These are phyloP conservation scores for Myocastor coypus DNA, from an alignment of 2,113 vertebrate genomes.

Conservation along the genomic window DNA sequence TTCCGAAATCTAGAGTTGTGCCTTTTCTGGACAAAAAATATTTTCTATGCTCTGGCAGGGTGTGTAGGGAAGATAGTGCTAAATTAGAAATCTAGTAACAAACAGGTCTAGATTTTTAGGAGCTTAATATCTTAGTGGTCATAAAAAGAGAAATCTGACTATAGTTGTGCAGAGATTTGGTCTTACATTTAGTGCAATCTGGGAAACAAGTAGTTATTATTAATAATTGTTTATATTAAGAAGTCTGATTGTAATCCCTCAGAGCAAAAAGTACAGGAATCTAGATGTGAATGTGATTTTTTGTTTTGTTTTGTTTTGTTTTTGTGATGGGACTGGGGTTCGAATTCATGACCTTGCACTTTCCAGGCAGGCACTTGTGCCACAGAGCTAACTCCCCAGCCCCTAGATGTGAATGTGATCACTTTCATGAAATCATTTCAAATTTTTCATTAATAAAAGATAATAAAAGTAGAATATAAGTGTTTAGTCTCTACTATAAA, in stretches of 20 bases:
- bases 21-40: neutral
- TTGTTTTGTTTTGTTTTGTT: too few species aligned
- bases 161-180: neutral
- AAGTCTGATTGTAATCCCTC: neutral
- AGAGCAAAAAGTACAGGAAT: slow-evolving; percentile 16
- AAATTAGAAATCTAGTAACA: neutral
- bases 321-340: too few species aligned
- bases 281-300: slow-evolving; percentile 11
- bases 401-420: slow-evolving; percentile 5
- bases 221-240: slow-evolving; percentile 56
- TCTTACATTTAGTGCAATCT: slow-evolving; percentile 33
- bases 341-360: too few species aligned
- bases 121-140: slow-evolving; percentile 23
- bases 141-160: neutral
- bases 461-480: slow-evolving; percentile 25
- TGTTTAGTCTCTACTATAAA: neutral
- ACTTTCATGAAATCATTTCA: neutral
- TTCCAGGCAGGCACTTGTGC: too few species aligned
- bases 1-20: slow-evolving; percentile 28
- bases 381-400: too few species aligned
- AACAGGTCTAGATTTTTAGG: neutral
- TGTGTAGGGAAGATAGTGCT: neutral
- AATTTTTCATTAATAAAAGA: slow-evolving; percentile 43
- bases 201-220: slow-evolving; percentile 15
- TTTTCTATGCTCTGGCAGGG: neutral